These are phyloP conservation scores for Habroteleia sp. DNA, from an alignment of 2,888 invertebrate species.

Conservation along the genomic window DNA sequence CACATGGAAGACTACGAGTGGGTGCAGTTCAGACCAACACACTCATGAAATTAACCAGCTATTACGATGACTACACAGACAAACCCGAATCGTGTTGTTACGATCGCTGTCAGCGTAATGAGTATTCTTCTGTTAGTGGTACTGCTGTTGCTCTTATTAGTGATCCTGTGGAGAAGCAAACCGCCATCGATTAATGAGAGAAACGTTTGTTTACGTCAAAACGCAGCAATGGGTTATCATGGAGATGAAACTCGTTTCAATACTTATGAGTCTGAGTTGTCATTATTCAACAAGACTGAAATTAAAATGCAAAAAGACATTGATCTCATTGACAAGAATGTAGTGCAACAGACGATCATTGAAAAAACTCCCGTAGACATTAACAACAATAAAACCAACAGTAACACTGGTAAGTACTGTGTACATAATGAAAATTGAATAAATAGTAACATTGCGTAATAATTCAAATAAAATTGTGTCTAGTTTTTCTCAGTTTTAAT, in stretches of 20 bases:
- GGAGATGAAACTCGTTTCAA: slow-evolving; percentile 28
- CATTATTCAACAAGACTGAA: slow-evolving; percentile 53
- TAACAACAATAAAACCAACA: slow-evolving; percentile 7
- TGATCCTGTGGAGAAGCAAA: slow-evolving; percentile 61
- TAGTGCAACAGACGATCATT: background rate
- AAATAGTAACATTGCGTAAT: too few relatives aligned
- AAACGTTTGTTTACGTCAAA: slow-evolving; percentile 51
- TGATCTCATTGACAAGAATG: slow-evolving; percentile 43
- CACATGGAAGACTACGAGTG: slow-evolving; percentile 42
- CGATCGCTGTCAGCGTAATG: slow-evolving; percentile 55
- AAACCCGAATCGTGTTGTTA: slow-evolving; percentile 52
- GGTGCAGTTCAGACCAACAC: slow-evolving; percentile 43
- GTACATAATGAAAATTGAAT: too few relatives aligned
- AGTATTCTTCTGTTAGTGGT: slow-evolving; percentile 55
- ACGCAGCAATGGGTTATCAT: slow-evolving; percentile 35
- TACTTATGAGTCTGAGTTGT: slow-evolving; percentile 30
- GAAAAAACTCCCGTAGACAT: background rate
- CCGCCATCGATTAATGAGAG: slow-evolving; percentile 58
- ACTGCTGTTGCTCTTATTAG: slow-evolving; percentile 57
- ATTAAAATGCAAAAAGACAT: slow-evolving; percentile 31
- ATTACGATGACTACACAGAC: slow-evolving; percentile 60
- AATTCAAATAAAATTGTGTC: too few relatives aligned
- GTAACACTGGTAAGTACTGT: slow-evolving; percentile 17
- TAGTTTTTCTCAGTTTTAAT: too few relatives aligned
- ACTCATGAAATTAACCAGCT: slow-evolving; percentile 60